Base-by-base conservation (phyloP, 2,113 vertebrate species). In the Excalfactoria chinensis region DNA sequence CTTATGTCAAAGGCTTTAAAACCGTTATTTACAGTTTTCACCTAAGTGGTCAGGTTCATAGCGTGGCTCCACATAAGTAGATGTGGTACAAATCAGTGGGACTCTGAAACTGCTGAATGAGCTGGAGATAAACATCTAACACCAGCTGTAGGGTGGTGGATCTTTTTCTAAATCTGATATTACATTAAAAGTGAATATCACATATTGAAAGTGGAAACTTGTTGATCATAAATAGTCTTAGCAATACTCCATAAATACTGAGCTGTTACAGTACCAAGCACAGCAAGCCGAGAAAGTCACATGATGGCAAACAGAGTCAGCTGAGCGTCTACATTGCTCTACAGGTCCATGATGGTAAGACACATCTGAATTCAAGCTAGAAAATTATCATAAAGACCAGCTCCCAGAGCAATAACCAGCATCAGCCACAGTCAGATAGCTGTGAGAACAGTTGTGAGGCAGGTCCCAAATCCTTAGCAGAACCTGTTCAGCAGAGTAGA, bases 111-210 rank as follows among this genome's bases (percentile, higher is more conserved):
- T 62, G 13, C 28, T 19, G 17, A 26, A 5, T 32, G 58, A 35
- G n/a, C 13, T 43, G 28, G 62, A 78, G 48, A 23, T 60, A 30
- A 79, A 13, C 64, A 64, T 18, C 28, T 43, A 64, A 11, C 23
- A 44, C 32, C 59, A 64, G 23, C 59, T 5, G 0, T 0, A 0
- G 60, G 43, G 49, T 1, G 0, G 18, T 26, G 21, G 34, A 32
- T 79, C 44, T 51, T 76, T 68, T 62, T 48, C 41, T 72, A 75
- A 51, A 79, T 19, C 8, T 19, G 37, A 7, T 16, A 6, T 43
- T 82, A 60, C 41, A 34, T 66, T 26, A 46, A 6, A 75, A 64
- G 28, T 34, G 14, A 83, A 32, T 68, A 37, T 11, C 60, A 15
- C 43, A 7, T 46, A 13, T 69, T 46, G 43, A 68, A 82, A 79